A percentile compares a stretch with the other conserved stretches of the same genome.
Evolutionary conservation across 2,113 vertebrate genomes (phyloP).

Genomic region (Sarotherodon lohbergeri): DNA sequence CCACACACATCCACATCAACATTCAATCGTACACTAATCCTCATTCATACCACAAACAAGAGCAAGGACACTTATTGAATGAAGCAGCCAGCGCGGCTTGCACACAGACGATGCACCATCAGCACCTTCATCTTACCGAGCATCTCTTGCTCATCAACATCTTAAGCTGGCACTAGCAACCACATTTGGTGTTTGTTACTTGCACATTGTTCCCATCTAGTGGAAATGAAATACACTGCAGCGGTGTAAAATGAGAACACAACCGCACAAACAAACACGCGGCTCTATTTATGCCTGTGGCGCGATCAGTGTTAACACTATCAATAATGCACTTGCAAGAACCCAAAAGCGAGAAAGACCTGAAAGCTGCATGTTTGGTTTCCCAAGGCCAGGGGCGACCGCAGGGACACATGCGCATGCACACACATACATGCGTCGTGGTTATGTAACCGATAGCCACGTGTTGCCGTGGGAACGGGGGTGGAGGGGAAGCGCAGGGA

Average conservation of each 20-base stretch:
- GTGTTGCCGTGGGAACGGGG: conserved; percentile 48
- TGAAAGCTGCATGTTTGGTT: conserved; percentile 7
- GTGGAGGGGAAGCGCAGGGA: not conserved
- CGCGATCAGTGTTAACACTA: not conserved
- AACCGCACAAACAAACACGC: not conserved
- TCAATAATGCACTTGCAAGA: not conserved
- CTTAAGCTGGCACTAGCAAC: not conserved
- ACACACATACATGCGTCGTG: not conserved
- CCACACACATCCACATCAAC: conserved; percentile 5
- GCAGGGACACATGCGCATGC: not conserved
- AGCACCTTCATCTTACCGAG: not conserved
- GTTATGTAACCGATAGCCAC: conserved; percentile 52
- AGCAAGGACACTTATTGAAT: not conserved
- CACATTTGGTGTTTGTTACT: not conserved
- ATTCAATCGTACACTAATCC: conserved; percentile 21
- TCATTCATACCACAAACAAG: conserved; percentile 1
- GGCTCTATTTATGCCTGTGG: not conserved
- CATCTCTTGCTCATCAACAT: not conserved
- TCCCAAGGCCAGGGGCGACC: not conserved
- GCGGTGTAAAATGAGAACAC: not conserved
- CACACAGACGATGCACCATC: not conserved
- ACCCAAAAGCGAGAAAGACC: not conserved
- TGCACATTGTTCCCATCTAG: conserved; percentile 31
- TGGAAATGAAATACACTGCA: conserved; percentile 32
- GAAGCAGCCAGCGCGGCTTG: not conserved